Evolutionary conservation across 92 coral and sea anemone species (phyloP), one percentile per base, ranked within the genome.

Genomic region (Siderastrea siderea): DNA sequence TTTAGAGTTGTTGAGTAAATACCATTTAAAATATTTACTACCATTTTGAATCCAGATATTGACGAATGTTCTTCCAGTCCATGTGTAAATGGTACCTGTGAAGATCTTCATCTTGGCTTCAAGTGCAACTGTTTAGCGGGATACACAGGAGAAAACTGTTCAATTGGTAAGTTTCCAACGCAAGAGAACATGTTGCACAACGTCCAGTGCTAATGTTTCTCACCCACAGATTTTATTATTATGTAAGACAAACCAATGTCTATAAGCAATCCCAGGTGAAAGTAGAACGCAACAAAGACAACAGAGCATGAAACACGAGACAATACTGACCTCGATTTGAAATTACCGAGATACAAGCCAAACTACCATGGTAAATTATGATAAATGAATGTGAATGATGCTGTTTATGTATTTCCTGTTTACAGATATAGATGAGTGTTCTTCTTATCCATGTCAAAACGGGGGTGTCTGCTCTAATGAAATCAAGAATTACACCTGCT

Each of bases 41-140:
- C 11, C 47, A 3, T 48, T 70, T 47, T 8, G 12, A 14, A 46
- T 46, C 11, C 68, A 45, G 90, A 87, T 49, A 38, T 68, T 26
- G 67, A 87, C 43, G 90, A 87, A 87, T 87, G 90, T 71, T 13
- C 72, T 50, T 48, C 17, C 15, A 47, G 5, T 59, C 90, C 90
- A 38, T 87, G 90, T 44, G 14, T 48, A 38, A 69, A 79, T 75
- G 47, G 16, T 15, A 61, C 78, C 38, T 87, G 75, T 14, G n/a
- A 43, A 71, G 75, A 71, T 46, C 75, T 47, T 46, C 19, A 71
- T 46, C 75, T 71, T 9, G 38, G 47, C 53, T 71, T 46, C 47
- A 46, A 5, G 3, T 71, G 75, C 53, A 71, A 14, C 5, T 71
- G 75, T 71, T 38, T 6, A 47, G n/a, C 47, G 51, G 75, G 75